These are phyloP conservation scores for Gouania willdenowi DNA, from an alignment of 2,797 vertebrate species.

Conservation along the genomic window DNA sequence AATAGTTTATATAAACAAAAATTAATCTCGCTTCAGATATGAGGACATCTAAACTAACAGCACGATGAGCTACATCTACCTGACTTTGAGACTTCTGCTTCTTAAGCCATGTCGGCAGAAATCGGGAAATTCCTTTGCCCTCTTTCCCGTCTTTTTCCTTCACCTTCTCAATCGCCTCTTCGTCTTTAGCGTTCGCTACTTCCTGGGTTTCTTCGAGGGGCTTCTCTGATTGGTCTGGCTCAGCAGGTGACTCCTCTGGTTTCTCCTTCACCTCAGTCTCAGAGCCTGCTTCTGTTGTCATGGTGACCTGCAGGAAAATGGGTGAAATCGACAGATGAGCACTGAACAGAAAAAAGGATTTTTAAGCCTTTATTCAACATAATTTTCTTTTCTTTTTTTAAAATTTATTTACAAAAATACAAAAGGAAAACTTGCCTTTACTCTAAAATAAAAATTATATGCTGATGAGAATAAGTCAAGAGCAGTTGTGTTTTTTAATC, in stretches of 20 bases:
- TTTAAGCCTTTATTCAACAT: too few species aligned
- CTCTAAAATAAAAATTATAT: too few species aligned
- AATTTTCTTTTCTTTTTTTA: too few species aligned
- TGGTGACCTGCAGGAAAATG: slow-evolving; percentile 71
- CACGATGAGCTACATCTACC: slow-evolving; percentile 32
- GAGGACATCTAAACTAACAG: too few species aligned
- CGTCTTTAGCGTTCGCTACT: slow-evolving; percentile 44
- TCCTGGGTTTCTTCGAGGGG: slow-evolving; percentile 48
- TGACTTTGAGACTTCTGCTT: slow-evolving; percentile 91
- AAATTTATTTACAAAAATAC: too few species aligned
- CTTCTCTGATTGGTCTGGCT: slow-evolving; percentile 44
- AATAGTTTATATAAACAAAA: too few species aligned
- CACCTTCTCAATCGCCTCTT: slow-evolving; percentile 63
- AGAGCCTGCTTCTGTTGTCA: slow-evolving; percentile 90
- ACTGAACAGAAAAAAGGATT: background rate
- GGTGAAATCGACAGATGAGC: too few species aligned
- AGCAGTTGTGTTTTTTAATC: too few species aligned
- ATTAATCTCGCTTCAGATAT: too few species aligned
- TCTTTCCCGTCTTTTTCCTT: slow-evolving; percentile 69
- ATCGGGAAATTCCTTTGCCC: slow-evolving; percentile 89
- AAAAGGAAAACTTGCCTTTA: too few species aligned
- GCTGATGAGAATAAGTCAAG: too few species aligned
- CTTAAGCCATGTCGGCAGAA: slow-evolving; percentile 95
- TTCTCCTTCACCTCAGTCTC: slow-evolving; percentile 85
- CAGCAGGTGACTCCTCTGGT: slow-evolving; percentile 72